A percentile compares a stretch with the other conserved stretches of the same genome.
Conservation (phyloP, 2,888 invertebrate species). For the Drosophila borealis region DNA sequence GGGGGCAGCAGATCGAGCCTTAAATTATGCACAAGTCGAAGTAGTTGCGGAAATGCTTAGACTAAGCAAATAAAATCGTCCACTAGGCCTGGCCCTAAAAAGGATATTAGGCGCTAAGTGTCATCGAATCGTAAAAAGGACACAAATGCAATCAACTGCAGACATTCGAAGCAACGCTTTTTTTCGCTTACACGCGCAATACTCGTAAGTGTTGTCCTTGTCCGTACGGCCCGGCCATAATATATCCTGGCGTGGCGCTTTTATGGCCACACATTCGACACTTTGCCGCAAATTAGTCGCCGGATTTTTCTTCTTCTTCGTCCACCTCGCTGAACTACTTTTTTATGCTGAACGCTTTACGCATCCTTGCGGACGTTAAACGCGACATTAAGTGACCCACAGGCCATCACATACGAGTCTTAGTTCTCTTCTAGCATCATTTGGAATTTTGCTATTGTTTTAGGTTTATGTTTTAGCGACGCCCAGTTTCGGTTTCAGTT, state of each 20-base stretch:
- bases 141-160: conserved; percentile 76
- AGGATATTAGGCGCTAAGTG: conserved; percentile 75
- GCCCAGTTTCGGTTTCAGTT: conserved; percentile 23
- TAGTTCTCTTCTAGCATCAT: conserved; percentile 46
- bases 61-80: conserved; percentile 50
- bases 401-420: conserved; percentile 27
- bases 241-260: conserved; percentile 38
- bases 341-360: conserved; percentile 77
- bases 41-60: conserved; percentile 49
- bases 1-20: conserved; percentile 2
- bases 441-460: conserved; percentile 48
- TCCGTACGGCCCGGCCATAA: conserved; percentile 13
- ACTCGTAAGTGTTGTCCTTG: conserved; percentile 54
- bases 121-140: conserved; percentile 75
- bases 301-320: conserved; percentile 25
- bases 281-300: conserved; percentile 73
- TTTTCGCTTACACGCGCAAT: conserved; percentile 78
- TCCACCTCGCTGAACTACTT: conserved; percentile 40
- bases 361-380: conserved; percentile 64
- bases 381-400: conserved; percentile 61
- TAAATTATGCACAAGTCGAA: conserved; percentile 65
- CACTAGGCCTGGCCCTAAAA: conserved; percentile 63
- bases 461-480: conserved; percentile 58
- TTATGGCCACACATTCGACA: conserved; percentile 72
- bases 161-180: conserved; percentile 53